Evolutionary conservation across 2,797 vertebrate genomes (phyloP).

Genomic region (Heteromormyrus szaboi): DNA sequence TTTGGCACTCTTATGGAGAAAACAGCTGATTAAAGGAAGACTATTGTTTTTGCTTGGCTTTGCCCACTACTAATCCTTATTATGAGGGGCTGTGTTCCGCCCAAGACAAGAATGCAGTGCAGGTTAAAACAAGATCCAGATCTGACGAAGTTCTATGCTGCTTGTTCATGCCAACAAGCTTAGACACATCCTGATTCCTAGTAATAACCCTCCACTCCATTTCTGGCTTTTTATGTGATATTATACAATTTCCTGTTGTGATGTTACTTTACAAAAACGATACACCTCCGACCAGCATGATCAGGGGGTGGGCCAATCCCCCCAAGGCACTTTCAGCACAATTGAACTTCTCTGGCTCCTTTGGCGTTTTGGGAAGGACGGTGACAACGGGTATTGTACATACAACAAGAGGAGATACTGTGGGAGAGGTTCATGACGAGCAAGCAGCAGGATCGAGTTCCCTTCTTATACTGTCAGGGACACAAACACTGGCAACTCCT

Average conservation of each 20-base stretch:
- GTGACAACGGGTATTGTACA: background rate
- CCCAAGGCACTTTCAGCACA: background rate
- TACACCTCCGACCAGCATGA: background rate
- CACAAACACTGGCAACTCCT: background rate
- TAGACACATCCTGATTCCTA: constrained; percentile 42
- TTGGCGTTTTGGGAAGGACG: background rate
- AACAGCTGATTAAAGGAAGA: background rate
- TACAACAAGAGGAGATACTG: background rate
- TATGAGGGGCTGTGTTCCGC: background rate
- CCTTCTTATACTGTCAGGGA: background rate
- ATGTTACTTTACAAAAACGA: background rate
- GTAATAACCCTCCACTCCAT: background rate
- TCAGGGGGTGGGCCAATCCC: background rate
- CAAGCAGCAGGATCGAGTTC: background rate
- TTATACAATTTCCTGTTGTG: background rate
- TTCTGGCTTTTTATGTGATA: background rate
- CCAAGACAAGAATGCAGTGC: constrained; percentile 56
- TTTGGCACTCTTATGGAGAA: background rate
- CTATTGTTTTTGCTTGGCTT: background rate
- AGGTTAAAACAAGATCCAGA: constrained; percentile 62
- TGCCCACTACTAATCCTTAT: background rate
- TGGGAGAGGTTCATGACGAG: background rate
- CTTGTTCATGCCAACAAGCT: constrained; percentile 39
- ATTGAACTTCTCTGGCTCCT: background rate
- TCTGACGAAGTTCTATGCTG: constrained; percentile 12